A percentile compares a stretch with the other conserved stretches of the same genome.
These are phyloP conservation scores for Lutjanus erythropterus DNA, from an alignment of 2,113 vertebrate genomes.

Conservation along the genomic window DNA sequence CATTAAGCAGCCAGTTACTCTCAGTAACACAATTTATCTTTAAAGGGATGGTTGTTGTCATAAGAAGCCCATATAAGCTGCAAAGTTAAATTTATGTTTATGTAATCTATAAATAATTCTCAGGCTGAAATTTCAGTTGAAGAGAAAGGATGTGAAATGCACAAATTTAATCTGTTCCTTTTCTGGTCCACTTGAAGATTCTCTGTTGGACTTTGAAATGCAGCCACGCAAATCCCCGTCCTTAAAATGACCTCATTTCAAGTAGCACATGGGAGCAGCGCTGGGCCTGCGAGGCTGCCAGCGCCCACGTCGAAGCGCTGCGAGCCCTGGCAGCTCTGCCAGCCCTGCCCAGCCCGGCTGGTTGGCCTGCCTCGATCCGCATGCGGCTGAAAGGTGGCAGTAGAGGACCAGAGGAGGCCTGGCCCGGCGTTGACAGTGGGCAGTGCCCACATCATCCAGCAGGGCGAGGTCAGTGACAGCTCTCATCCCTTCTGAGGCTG, in stretches of 20 bases:
- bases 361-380: neutral
- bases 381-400: slow-evolving; percentile 67
- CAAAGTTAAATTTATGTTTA: slow-evolving; percentile 4
- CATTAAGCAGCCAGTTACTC: slow-evolving; percentile 45
- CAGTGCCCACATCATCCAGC: slow-evolving; percentile 55
- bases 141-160: slow-evolving; percentile 24
- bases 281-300: slow-evolving; percentile 25
- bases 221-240: slow-evolving; percentile 64
- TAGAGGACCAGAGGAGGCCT: slow-evolving; percentile 60
- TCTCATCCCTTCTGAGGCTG: slow-evolving; percentile 46
- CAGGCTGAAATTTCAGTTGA: neutral
- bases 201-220: slow-evolving; percentile 46
- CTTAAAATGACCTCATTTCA: slow-evolving; percentile 73
- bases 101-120: slow-evolving; percentile 2
- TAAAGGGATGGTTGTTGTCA: neutral
- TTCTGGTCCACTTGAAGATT: slow-evolving; percentile 30
- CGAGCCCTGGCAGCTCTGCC: slow-evolving; percentile 1
- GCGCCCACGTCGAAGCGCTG: slow-evolving; percentile 5
- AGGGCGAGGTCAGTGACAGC: slow-evolving; percentile 57
- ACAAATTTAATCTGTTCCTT: slow-evolving; percentile 12
- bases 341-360: neutral
- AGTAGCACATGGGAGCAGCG: slow-evolving; percentile 33
- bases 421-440: slow-evolving; percentile 2
- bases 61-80: slow-evolving; percentile 13
- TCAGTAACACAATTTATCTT: neutral